These are phyloP conservation scores for Eolophus roseicapilla DNA, from an alignment of 2,113 vertebrate species.

Conservation along the genomic window DNA sequence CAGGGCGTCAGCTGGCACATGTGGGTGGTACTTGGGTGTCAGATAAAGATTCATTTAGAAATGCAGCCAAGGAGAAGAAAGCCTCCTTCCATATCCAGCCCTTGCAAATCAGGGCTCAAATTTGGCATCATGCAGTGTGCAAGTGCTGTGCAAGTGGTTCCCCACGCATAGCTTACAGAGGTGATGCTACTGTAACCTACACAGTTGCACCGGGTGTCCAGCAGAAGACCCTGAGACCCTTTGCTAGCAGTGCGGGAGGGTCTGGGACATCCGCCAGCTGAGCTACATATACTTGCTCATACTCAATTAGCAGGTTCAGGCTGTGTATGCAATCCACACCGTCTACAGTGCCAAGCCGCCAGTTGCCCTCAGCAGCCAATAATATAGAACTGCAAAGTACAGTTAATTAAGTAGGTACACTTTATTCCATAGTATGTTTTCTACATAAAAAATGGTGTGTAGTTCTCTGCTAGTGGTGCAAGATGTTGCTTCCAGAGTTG, in stretches of 20 bases:
- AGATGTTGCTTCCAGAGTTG: background rate
- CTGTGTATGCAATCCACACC: background rate
- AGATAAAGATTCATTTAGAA: constrained; percentile 5
- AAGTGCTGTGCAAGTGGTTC: background rate
- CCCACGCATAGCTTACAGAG: accelerated
- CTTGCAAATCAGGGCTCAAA: background rate
- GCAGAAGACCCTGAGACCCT: background rate
- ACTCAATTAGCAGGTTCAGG: constrained; percentile 15
- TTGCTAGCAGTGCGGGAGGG: background rate
- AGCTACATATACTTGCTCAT: background rate
- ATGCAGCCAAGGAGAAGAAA: background rate
- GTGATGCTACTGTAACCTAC: background rate
- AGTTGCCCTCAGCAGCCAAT: constrained; percentile 27
- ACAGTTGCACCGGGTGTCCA: accelerated
- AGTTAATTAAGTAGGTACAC: constrained; percentile 15
- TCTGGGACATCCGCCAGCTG: background rate
- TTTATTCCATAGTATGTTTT: background rate
- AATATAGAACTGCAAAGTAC: background rate
- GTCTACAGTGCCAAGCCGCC: background rate
- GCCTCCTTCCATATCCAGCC: background rate
- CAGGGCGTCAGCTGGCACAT: constrained; percentile 13
- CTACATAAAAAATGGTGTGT: background rate
- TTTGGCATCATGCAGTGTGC: background rate
- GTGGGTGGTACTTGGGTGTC: background rate
- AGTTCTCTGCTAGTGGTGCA: accelerated